A percentile compares a stretch with the other conserved stretches of the same genome.
These are phyloP conservation scores for Dorcus hopei DNA, from an alignment of 2,888 invertebrate genomes.

Conservation along the genomic window DNA sequence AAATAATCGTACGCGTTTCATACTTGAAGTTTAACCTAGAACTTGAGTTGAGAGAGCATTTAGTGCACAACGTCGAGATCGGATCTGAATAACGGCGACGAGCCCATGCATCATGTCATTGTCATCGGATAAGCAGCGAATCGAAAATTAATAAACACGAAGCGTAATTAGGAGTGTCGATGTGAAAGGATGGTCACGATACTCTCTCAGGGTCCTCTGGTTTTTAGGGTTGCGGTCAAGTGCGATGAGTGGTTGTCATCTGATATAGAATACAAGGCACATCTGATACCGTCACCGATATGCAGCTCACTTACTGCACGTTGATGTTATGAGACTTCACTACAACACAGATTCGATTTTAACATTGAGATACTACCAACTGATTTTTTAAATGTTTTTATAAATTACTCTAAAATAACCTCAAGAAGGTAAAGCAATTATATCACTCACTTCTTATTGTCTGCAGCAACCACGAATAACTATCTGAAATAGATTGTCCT, in stretches of 20 bases:
- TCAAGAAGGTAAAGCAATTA: too few species aligned
- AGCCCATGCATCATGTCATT: not conserved
- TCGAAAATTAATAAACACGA: constrained; percentile 7
- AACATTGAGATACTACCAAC: too few species aligned
- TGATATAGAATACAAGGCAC: not conserved
- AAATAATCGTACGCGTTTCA: too few species aligned
- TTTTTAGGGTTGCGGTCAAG: constrained; percentile 4
- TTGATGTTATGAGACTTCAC: not conserved
- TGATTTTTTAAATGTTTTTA: too few species aligned
- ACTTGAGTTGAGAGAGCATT: too few species aligned
- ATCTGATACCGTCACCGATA: constrained; percentile 6
- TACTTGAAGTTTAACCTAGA: too few species aligned
- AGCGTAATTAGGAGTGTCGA: constrained; percentile 2
- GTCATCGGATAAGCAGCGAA: constrained; percentile 2
- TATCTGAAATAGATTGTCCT: too few species aligned
- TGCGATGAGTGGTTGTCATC: constrained; percentile 5
- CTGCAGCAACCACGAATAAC: too few species aligned
- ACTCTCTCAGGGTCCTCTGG: constrained; percentile 7
- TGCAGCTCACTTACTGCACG: not conserved
- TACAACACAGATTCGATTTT: too few species aligned
- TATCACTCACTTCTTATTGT: too few species aligned
- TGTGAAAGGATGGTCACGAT: constrained; percentile 5
- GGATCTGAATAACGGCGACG: not conserved
- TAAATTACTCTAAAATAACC: too few species aligned
- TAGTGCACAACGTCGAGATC: too few species aligned